phyloP scores from a whole-genome alignment of 2,888 invertebrate species.

The Himalopsyche anomala region DNA sequence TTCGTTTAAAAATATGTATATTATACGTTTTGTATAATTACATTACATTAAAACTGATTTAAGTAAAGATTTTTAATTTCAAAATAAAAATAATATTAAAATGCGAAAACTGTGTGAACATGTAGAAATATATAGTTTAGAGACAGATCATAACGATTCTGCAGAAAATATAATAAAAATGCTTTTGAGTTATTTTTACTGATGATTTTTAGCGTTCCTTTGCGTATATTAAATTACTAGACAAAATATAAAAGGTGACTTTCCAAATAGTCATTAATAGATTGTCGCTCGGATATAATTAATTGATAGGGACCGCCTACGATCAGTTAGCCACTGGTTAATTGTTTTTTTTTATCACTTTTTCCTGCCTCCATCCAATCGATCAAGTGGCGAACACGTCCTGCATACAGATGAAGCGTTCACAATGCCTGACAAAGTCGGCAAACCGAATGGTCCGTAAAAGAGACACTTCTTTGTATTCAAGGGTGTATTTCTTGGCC shows the following conservation, averaged over 20 bases:
- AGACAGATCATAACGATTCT: no score
- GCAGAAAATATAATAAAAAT: no score
- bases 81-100: no score
- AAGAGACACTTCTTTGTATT: slow-evolving; percentile 55
- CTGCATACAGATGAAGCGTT: slow-evolving; percentile 58
- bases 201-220: no score
- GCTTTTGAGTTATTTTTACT: no score
- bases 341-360: slow-evolving; percentile 56
- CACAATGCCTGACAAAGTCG: slow-evolving; percentile 46
- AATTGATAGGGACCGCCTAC: slow-evolving; percentile 33
- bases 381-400: slow-evolving; percentile 53
- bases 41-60: no score
- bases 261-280: slow-evolving; percentile 15
- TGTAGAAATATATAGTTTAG: no score
- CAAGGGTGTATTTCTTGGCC: slow-evolving; percentile 41
- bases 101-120: no score
- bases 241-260: not conserved
- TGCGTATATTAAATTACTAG: not conserved
- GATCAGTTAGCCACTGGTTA: slow-evolving; percentile 41
- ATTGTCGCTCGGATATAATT: slow-evolving; percentile 11
- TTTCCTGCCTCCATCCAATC: slow-evolving; percentile 56
- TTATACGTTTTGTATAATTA: no score
- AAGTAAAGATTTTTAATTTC: no score
- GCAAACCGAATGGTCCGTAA: slow-evolving; percentile 53
- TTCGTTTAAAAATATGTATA: no score